phyloP scores from a whole-genome alignment of 2,888 invertebrate species.

The Elmis aenea region DNA sequence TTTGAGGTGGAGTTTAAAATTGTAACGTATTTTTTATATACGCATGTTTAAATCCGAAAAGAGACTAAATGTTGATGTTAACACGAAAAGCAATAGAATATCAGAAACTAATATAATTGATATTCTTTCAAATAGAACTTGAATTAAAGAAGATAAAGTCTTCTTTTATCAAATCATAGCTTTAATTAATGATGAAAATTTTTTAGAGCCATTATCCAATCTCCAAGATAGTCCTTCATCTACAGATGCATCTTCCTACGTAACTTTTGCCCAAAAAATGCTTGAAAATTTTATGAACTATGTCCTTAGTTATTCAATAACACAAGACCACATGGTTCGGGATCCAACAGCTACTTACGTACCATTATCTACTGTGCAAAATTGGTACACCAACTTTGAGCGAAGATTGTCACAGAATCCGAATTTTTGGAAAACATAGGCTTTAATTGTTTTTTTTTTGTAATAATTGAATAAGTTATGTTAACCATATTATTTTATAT shows the following conservation, averaged over 20 bases:
- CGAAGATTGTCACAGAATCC: constrained; percentile 84
- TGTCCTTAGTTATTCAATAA: constrained; percentile 82
- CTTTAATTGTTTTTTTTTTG: not conserved
- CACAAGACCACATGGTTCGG: constrained; percentile 72
- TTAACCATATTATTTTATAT: no score
- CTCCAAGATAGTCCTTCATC: constrained; percentile 44
- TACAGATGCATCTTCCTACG: constrained; percentile 47
- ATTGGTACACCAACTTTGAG: constrained; percentile 93
- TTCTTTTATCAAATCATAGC: no score
- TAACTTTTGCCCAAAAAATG: constrained; percentile 84
- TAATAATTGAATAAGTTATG: no score
- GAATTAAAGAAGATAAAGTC: no score
- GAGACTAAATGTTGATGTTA: no score
- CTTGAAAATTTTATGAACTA: constrained; percentile 89
- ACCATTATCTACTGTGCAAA: constrained; percentile 80
- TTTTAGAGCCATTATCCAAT: constrained; percentile 46
- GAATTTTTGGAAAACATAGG: constrained; percentile 77
- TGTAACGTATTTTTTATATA: no score
- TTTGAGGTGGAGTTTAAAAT: no score
- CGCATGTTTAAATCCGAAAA: no score
- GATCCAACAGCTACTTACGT: constrained; percentile 79
- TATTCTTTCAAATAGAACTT: no score
- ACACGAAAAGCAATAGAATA: no score
- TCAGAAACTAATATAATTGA: no score
- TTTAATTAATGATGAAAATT: no score